A percentile compares a stretch with the other conserved stretches of the same genome.
phyloP scores from a whole-genome alignment of 2,113 vertebrate genomes.

The Hypanus sabinus region DNA sequence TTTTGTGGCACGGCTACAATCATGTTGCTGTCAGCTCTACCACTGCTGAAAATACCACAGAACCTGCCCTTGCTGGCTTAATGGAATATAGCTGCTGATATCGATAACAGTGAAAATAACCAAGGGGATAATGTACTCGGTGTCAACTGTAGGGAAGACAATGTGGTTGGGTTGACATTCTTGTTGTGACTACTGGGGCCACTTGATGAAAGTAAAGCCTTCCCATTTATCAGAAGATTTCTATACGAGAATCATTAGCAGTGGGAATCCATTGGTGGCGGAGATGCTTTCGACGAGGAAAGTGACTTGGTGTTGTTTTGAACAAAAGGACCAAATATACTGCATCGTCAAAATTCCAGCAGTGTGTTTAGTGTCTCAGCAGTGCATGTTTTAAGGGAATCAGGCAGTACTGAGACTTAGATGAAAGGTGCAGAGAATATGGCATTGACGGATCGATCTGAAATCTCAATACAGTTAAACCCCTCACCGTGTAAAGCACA shows the following conservation, averaged over 20 bases:
- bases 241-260: not conserved
- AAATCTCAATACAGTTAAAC: slow-evolving; percentile 17
- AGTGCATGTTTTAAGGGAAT: not conserved
- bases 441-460: slow-evolving; percentile 23
- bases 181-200: not conserved
- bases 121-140: not conserved
- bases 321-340: not conserved
- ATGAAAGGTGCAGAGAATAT: not conserved
- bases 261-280: not conserved
- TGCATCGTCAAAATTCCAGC: not conserved
- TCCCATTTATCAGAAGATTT: not conserved
- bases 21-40: not conserved
- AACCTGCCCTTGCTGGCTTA: not conserved
- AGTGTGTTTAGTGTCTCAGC: not conserved
- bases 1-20: slow-evolving; percentile 15
- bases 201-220: not conserved
- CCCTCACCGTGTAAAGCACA: not conserved
- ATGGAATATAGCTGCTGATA: not conserved
- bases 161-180: not conserved
- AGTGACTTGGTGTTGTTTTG: not conserved
- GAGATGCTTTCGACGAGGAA: not conserved
- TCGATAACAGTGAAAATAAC: not conserved
- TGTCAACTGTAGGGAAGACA: not conserved
- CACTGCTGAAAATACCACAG: not conserved
- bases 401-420: slow-evolving; percentile 9